Evolutionary conservation across 2,888 invertebrate species (phyloP), one percentile per base, ranked within the genome.

Genomic region (Xanthorhoe spadicearia): DNA sequence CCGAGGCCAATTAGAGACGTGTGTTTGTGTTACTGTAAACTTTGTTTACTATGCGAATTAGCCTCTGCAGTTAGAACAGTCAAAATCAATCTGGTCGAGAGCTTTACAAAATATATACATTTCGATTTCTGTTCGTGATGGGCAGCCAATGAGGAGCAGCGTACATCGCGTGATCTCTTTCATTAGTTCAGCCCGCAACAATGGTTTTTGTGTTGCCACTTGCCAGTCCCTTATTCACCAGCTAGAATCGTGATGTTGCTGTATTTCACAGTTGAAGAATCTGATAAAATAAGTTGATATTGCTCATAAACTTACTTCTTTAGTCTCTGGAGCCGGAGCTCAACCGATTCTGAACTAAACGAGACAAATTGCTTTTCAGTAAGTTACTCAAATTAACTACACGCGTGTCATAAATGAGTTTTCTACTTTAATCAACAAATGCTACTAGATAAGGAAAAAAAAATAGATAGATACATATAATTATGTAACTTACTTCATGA

Each of bases 161-260:
- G 51, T 46, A 55, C 60, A 69, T 71, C 73, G 73, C 74, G 68
- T 74, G 71, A 68, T 72, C 68, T 63, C 64, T 70, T 73, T 74
- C 72, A 78, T 77, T 77, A 77, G 68, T 43, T 53, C 54, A 66
- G 62, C 57, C 63, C 55, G 69, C 66, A 67, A 57, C 66, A 72
- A 64, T 66, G 57, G 54, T 70, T 67, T 69, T 68, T 23, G 23
- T 64, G 35, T 38, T 48, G 64, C 52, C 46, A 46, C 58, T 64
- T 46, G 49, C 57, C 63, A 66, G 28, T 46, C 54, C 9, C 46
- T 46, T 56, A 56, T 46, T 50, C 19, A 23, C 50, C 10, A 19
- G 18, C 50, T 50, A 23, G 5, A 19, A 50, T 50, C 50, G 19
- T 19, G 46, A 8, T 38, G 35, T 38, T 38, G 35, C 10, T 38